Evolutionary conservation across 2,888 invertebrate genomes (phyloP), one percentile per base, ranked within the genome.

Genomic region (Chymomyza caudatula): DNA sequence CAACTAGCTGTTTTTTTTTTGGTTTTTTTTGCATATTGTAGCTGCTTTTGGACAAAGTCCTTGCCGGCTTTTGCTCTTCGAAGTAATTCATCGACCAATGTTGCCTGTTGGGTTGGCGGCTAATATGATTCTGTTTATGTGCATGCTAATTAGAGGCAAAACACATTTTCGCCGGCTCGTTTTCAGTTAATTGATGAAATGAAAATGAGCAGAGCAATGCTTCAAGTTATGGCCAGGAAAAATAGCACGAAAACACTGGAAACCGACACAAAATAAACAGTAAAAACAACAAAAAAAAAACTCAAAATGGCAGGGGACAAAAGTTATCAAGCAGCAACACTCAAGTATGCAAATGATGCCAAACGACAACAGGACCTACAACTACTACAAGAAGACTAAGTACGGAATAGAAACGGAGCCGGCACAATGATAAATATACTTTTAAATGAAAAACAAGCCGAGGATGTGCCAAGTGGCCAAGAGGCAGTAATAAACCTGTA

Each of bases 41-140:
- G 71, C 67, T 56, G 59, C 56, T 74, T 74, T 74, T 66, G 77
- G 72, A 83, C 78, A 83, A 60, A 73, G 55, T 55, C 37, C 51
- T 19, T 29, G 57, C 53, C 52, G 65, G 29, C 55, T 44, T 43
- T 15, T 23, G 19, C 6, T 59, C 29, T 37, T 37, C 29, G 11
- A 37, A 37, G 29, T 37, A 37, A 37, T 37, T 37, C 29, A 37
- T 37, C 2, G 29, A 11, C 29, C 29, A 37, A 15, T 47, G 47
- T 47, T 47, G 47, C 19, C 47, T 17, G 47, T 47, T 47, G 15
- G 47, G 15, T 15, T 37, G 37, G 47, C 53, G 64, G 60, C 68
- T 85, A 85, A 85, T 81, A 85, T 85, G 85, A 80, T 85, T 76
- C 74, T 85, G 86, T 85, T 85, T 81, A 81, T 85, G 80, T 85